Evolutionary conservation across 1,140 invertebrate species (phyloP).

Genomic region (Heliconius melpomene): DNA sequence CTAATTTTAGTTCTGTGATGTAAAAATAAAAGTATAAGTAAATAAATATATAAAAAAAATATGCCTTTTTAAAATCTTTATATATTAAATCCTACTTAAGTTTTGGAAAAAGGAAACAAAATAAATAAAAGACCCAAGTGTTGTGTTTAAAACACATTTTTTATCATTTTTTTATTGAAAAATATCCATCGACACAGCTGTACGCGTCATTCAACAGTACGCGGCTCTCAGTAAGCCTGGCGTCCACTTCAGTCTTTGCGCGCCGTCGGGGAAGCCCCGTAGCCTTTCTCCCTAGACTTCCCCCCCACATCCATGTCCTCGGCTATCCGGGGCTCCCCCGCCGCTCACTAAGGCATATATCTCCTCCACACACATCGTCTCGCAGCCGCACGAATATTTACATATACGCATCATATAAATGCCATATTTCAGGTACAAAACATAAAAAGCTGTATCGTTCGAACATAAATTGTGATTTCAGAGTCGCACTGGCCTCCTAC

Average conservation of each 20-base stretch:
- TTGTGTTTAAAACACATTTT: conserved; percentile 79
- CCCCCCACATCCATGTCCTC: no score
- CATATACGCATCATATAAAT: conserved; percentile 48
- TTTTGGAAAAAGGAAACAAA: background rate
- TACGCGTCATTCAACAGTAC: conserved; percentile 58
- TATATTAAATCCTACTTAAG: background rate
- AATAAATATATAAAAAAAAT: background rate
- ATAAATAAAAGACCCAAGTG: conserved; percentile 65
- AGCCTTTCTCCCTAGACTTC: no score
- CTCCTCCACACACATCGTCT: background rate
- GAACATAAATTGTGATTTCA: conserved; percentile 3
- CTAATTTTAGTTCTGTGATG: conserved; percentile 20
- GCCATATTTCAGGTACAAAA: conserved; percentile 57
- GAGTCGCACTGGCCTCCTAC: background rate
- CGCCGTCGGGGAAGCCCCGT: conserved; percentile 9
- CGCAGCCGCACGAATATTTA: conserved; percentile 46
- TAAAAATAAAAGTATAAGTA: background rate
- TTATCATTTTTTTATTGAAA: conserved; percentile 73
- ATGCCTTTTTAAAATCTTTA: background rate
- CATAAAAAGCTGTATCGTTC: conserved; percentile 38
- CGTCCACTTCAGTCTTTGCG: conserved; percentile 63
- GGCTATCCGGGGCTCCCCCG: background rate
- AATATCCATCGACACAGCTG: conserved; percentile 70
- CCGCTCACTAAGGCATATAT: conserved; percentile 48
- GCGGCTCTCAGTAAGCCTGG: background rate